These are phyloP conservation scores for Tetragnatha montana DNA, from an alignment of 2,888 invertebrate genomes.

Conservation along the genomic window DNA sequence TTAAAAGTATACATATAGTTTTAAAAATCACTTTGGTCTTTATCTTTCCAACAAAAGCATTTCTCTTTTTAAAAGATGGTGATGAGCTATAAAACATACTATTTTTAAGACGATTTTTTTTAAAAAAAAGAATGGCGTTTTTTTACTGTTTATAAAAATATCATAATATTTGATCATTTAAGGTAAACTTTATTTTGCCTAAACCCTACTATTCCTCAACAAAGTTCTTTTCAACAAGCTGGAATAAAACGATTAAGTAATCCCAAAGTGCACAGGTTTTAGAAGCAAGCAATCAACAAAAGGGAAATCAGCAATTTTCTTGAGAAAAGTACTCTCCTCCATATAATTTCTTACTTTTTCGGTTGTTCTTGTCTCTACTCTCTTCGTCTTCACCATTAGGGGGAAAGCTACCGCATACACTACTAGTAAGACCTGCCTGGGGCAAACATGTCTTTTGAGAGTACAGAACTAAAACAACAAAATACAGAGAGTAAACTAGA, in stretches of 20 bases:
- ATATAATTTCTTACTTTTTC: neutral
- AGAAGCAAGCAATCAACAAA: constrained; percentile 1
- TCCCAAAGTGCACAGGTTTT: neutral
- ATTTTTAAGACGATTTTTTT: no score
- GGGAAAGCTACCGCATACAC: constrained; percentile 13
- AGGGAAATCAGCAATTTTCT: constrained; percentile 39
- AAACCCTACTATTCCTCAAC: no score
- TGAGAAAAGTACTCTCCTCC: constrained; percentile 13
- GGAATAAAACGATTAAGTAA: neutral
- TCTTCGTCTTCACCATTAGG: constrained; percentile 8
- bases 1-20: neutral
- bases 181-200: no score
- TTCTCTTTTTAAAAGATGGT: no score
- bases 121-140: no score
- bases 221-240: neutral
- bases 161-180: no score
- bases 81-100: no score
- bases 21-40: neutral
- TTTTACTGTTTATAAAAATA: no score
- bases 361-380: neutral
- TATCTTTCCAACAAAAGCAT: neutral
- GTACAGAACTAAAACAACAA: constrained; percentile 4
- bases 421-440: constrained; percentile 19
- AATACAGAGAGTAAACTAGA: constrained; percentile 19
- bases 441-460: constrained; percentile 47